Percentiles rank a stretch among this genome's conserved stretches.
phyloP scores from a whole-genome alignment of 2,113 vertebrate species.

The Galemys pyrenaicus region DNA sequence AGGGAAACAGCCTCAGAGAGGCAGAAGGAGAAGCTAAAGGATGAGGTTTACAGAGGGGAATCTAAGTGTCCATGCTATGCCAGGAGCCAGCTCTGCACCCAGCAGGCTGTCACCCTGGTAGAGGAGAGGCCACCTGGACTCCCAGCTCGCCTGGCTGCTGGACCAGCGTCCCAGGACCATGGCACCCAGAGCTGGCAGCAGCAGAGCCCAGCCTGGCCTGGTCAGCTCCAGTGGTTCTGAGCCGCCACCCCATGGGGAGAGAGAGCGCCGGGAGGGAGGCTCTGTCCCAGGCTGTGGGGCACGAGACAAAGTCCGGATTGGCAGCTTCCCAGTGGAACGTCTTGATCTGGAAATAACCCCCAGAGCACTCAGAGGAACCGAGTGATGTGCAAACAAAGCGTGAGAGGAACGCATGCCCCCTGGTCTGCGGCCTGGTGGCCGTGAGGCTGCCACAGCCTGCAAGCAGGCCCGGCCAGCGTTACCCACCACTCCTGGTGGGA shows the following conservation, averaged over 20 bases:
- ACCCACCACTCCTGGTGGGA: background rate
- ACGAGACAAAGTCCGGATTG: accelerated
- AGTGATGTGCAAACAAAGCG: background rate
- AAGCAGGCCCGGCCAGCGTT: no score
- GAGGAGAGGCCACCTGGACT: accelerated
- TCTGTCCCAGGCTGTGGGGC: background rate
- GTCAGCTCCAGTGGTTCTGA: background rate
- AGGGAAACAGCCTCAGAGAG: background rate
- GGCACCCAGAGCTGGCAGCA: background rate
- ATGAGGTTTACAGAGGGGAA: accelerated
- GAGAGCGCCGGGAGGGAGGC: background rate
- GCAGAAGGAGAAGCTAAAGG: background rate
- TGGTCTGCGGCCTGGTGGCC: background rate
- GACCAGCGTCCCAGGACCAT: accelerated
- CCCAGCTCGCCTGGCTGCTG: background rate
- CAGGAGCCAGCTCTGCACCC: accelerated
- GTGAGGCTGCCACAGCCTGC: background rate
- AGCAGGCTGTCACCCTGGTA: accelerated
- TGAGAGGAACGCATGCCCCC: background rate
- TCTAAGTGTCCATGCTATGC: background rate
- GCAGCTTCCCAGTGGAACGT: background rate
- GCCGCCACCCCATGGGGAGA: accelerated
- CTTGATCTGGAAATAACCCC: background rate
- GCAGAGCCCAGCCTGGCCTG: background rate
- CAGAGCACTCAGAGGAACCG: no score